These are phyloP conservation scores for Clarias macrocephalus DNA, from an alignment of 2,113 vertebrate genomes.

Conservation along the genomic window DNA sequence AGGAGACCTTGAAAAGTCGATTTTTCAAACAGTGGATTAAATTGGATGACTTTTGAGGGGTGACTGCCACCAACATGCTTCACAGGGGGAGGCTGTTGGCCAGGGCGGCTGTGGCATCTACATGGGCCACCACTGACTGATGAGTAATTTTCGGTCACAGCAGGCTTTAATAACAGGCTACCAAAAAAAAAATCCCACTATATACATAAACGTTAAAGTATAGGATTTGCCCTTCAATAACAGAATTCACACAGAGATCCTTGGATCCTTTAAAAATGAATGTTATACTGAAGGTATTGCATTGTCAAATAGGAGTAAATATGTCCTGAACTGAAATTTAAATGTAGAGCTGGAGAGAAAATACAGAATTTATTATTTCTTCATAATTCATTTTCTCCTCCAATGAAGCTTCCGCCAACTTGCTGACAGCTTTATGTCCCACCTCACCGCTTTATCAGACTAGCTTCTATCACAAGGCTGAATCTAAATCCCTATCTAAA, in stretches of 20 bases:
- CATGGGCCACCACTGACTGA: constrained; percentile 39
- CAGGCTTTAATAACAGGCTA: constrained; percentile 53
- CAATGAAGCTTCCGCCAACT: not conserved
- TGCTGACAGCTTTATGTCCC: too few species aligned
- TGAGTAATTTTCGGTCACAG: constrained; percentile 58
- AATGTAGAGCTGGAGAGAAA: not conserved
- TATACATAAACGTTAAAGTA: constrained; percentile 43
- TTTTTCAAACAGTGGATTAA: constrained; percentile 54
- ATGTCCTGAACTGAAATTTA: not conserved
- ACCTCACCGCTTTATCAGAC: too few species aligned
- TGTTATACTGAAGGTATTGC: not conserved
- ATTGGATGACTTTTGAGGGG: constrained; percentile 40
- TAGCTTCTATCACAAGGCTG: too few species aligned
- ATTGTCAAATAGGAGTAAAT: not conserved
- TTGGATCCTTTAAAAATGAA: not conserved
- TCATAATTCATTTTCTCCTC: not conserved
- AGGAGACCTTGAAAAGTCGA: constrained; percentile 62
- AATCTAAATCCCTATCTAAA: too few species aligned
- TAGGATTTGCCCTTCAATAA: constrained; percentile 57
- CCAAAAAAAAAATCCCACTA: constrained; percentile 34
- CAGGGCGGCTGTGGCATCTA: constrained; percentile 28
- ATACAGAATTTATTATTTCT: not conserved
- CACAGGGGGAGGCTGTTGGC: constrained; percentile 30
- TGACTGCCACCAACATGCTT: constrained; percentile 35
- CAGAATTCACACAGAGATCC: constrained; percentile 60